These are phyloP conservation scores for Drosophila kanapiae DNA, from an alignment of 1,140 invertebrate species.

Conservation along the genomic window DNA sequence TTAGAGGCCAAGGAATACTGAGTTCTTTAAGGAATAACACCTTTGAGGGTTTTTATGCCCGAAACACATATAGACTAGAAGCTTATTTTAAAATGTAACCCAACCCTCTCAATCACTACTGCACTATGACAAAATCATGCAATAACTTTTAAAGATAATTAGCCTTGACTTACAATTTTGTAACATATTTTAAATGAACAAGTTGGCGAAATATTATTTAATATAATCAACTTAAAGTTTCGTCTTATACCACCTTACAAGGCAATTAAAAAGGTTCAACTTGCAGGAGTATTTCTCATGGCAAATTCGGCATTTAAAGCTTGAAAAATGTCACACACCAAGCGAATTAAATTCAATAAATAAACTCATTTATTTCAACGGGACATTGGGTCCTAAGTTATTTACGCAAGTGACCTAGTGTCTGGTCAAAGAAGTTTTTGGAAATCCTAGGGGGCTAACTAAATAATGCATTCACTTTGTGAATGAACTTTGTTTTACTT, in stretches of 20 bases:
- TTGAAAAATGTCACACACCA: slow-evolving; percentile 6
- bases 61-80: background rate
- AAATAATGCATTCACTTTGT: slow-evolving; percentile 7
- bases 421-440: slow-evolving; percentile 8
- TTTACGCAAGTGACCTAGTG: background rate
- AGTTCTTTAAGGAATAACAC: background rate
- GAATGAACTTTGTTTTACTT: slow-evolving; percentile 5
- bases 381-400: slow-evolving; percentile 20
- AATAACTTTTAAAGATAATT: too few relatives aligned
- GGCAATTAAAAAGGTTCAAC: slow-evolving; percentile 8
- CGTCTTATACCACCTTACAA: background rate
- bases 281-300: background rate
- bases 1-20: background rate
- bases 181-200: background rate
- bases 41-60: background rate
- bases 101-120: too few relatives aligned
- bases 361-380: slow-evolving; percentile 26
- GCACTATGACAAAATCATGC: too few relatives aligned
- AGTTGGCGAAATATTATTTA: background rate
- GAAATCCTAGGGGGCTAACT: background rate
- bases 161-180: too few relatives aligned
- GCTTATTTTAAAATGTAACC: too few relatives aligned
- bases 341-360: slow-evolving; percentile 26
- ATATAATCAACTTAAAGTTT: slow-evolving; percentile 2
- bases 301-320: background rate